Conservation (phyloP, 2,113 vertebrate species). For the Chaetops frenatus region DNA sequence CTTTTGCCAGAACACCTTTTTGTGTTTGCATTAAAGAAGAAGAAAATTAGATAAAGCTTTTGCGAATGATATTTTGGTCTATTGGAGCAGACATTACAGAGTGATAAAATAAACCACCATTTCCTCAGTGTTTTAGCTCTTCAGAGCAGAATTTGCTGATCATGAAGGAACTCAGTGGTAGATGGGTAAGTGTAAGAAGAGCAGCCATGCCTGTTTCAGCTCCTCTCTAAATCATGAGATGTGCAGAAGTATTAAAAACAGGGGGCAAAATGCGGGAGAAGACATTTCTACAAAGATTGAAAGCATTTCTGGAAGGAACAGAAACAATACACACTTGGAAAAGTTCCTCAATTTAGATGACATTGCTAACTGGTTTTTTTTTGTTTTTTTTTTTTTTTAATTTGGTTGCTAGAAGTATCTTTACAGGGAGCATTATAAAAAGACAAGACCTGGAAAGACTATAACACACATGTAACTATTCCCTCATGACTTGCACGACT, state of each 20-base stretch:
- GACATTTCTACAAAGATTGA: neutral
- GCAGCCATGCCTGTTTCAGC: neutral
- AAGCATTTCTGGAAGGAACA: neutral
- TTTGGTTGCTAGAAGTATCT: neutral
- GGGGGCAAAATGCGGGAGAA: neutral
- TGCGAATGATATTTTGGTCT: neutral
- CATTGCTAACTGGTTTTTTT: neutral
- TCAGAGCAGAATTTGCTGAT: neutral
- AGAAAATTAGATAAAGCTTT: neutral
- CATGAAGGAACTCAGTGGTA: neutral
- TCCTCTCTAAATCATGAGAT: neutral
- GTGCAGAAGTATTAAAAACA: neutral
- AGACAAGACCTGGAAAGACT: neutral
- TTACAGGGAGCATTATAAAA: neutral
- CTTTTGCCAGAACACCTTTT: neutral
- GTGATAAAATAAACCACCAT: neutral
- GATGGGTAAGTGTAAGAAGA: neutral
- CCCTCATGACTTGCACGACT: fast-evolving
- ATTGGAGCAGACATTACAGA: neutral
- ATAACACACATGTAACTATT: neutral
- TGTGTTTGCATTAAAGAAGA: neutral
- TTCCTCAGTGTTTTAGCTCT: neutral
- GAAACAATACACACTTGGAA: neutral
- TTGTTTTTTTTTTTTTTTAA: neutral
- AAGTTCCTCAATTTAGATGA: neutral